Base-by-base conservation (phyloP, 2,113 vertebrate genomes). In the Oxyura jamaicensis region DNA sequence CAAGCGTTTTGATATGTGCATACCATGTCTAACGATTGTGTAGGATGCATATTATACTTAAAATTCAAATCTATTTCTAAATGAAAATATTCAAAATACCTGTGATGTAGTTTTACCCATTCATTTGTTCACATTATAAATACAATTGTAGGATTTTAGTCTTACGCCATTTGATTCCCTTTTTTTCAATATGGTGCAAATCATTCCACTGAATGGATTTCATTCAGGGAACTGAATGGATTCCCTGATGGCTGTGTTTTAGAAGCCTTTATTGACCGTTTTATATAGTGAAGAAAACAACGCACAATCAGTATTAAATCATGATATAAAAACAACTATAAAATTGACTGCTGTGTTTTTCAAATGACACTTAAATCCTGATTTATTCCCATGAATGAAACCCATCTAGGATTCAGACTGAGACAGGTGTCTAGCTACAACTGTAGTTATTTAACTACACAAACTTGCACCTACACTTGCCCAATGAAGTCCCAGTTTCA, bases 281-380 rank as follows among this genome's bases (percentile, higher is more conserved):
- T 88, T 71, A 92, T 86, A 79, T n/a, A 89, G 72, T 76, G 86
- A 82, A 90, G 91, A 90, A 96, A 96, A 91, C 60, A 94, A 88
- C 84, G 71, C 28, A 86, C 80, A 82, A 55, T 69, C 65, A 79
- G 71, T 76, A 53, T 76, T 95, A 95, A 92, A 96, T 93, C 83
- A 94, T 84, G 4, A 72, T 66, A 88, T 69, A 95, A 94, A 96
- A 95, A 53, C 58, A 93, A 31, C 83, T 84, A 89, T 92, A 95
- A 96, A 93, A 76, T 83, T 84, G 88, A 88, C 80, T 86, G 68
- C 60, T 82, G 18, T 23, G 22, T 52, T 95, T 94, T 94, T 84
- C 0, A 77, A 81, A 86, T 68, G 77, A 33, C 71, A 82, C 74
- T 93, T 88, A 83, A 91, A 84, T 82, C 52, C 19, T 94, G 90